These are phyloP conservation scores for Nibea coibor DNA, from an alignment of 2,113 vertebrate genomes.

Conservation along the genomic window DNA sequence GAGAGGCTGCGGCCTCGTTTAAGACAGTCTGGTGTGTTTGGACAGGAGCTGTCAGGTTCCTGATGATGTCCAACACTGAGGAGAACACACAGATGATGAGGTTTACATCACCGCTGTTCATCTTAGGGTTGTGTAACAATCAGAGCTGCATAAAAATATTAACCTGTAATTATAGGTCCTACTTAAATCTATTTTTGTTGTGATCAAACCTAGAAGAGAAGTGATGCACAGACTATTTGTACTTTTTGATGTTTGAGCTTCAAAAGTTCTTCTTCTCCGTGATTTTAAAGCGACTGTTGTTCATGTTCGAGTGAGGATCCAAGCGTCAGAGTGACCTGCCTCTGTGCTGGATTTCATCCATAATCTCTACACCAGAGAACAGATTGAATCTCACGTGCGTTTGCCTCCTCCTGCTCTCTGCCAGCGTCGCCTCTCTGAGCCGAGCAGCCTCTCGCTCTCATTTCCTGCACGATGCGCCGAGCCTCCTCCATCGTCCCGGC, in stretches of 20 bases:
- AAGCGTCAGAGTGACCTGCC: background rate
- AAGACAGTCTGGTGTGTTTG: background rate
- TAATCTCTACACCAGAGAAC: background rate
- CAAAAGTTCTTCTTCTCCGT: background rate
- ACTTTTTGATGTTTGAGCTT: background rate
- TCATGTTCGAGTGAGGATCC: background rate
- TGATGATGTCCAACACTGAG: slow-evolving; percentile 62
- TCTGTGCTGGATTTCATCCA: background rate
- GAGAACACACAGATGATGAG: background rate
- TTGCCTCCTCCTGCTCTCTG: slow-evolving; percentile 40
- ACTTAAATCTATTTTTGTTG: background rate
- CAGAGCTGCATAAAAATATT: too few relatives aligned
- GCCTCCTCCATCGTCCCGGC: slow-evolving; percentile 51
- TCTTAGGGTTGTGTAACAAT: background rate
- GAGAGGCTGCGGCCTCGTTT: slow-evolving; percentile 35
- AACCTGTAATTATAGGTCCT: too few relatives aligned
- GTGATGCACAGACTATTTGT: background rate
- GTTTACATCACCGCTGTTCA: background rate
- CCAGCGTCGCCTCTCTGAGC: slow-evolving; percentile 45
- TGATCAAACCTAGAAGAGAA: background rate
- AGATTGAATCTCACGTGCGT: slow-evolving; percentile 45
- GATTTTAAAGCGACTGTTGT: too few relatives aligned
- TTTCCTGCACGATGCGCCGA: slow-evolving; percentile 46
- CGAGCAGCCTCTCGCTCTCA: slow-evolving; percentile 56
- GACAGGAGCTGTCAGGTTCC: slow-evolving; percentile 1